Conservation (phyloP, 2,797 vertebrate genomes). For the Lutra lutra region DNA sequence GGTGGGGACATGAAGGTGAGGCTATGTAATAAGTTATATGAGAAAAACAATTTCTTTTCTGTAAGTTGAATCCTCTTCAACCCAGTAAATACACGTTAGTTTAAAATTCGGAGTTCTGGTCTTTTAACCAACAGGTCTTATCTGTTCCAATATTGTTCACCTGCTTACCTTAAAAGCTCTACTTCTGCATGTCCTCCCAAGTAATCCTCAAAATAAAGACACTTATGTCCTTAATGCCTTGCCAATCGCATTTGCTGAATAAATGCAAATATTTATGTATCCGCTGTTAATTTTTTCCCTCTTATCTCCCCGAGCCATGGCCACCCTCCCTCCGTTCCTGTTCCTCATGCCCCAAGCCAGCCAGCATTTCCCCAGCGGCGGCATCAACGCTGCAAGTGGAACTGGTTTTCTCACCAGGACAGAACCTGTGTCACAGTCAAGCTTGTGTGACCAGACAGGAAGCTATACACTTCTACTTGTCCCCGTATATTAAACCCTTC, state of each 20-base stretch:
- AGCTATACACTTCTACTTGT: not conserved
- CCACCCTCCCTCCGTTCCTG: accelerated
- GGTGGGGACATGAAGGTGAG: not conserved
- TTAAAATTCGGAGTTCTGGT: not conserved
- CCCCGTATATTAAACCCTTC: not conserved
- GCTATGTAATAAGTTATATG: not conserved
- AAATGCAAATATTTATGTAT: not conserved
- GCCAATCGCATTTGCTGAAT: not conserved
- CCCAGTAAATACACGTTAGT: not conserved
- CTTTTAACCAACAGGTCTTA: not conserved
- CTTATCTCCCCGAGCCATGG: not conserved
- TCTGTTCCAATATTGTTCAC: not conserved
- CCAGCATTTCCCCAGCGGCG: accelerated
- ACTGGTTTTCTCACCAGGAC: not conserved
- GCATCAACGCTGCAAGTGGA: not conserved
- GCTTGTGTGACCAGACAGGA: not conserved
- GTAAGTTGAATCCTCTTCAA: conserved; percentile 3
- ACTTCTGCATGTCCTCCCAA: not conserved
- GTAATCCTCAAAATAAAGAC: not conserved
- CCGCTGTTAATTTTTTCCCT: not conserved
- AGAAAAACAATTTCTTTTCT: conserved; percentile 39
- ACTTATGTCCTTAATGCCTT: not conserved
- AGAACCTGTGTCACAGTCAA: accelerated
- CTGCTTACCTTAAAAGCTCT: not conserved
- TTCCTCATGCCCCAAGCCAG: not conserved